Evolutionary conservation across 2,113 vertebrate species (phyloP).

Genomic region (Elaphurus davidianus): DNA sequence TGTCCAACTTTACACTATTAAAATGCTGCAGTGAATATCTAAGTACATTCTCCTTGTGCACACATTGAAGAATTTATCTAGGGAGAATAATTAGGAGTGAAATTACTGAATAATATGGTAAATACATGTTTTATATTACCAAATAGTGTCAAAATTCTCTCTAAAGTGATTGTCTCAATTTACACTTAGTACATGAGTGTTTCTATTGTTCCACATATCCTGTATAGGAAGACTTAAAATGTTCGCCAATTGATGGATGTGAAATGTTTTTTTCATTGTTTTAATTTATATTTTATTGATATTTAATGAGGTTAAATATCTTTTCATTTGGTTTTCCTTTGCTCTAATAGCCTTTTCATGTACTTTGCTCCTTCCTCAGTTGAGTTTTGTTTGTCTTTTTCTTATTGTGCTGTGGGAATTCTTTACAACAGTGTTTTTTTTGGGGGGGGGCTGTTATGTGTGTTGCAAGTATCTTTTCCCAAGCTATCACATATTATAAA

Average conservation of each 20-base stretch:
- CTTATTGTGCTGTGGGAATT: neutral
- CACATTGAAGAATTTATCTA: neutral
- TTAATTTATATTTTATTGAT: neutral
- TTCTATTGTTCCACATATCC: neutral
- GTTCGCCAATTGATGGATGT: neutral
- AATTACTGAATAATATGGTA: neutral
- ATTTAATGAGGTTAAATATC: neutral
- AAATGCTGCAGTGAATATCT: neutral
- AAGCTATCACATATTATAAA: neutral
- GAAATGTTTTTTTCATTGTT: neutral
- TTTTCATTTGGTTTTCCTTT: slow-evolving; percentile 17
- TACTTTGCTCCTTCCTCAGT: neutral
- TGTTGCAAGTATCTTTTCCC: neutral
- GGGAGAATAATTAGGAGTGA: neutral
- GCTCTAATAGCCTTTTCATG: neutral
- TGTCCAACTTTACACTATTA: neutral
- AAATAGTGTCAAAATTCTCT: slow-evolving; percentile 2
- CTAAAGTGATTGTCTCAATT: neutral
- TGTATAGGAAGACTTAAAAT: neutral
- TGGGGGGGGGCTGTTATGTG: neutral
- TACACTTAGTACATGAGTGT: neutral
- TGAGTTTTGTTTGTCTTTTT: slow-evolving; percentile 2
- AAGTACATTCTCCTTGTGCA: neutral
- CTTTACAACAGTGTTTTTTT: neutral
- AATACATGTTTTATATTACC: neutral